These are phyloP conservation scores for Thaleichthys pacificus DNA, from an alignment of 2,797 vertebrate species.

Conservation along the genomic window DNA sequence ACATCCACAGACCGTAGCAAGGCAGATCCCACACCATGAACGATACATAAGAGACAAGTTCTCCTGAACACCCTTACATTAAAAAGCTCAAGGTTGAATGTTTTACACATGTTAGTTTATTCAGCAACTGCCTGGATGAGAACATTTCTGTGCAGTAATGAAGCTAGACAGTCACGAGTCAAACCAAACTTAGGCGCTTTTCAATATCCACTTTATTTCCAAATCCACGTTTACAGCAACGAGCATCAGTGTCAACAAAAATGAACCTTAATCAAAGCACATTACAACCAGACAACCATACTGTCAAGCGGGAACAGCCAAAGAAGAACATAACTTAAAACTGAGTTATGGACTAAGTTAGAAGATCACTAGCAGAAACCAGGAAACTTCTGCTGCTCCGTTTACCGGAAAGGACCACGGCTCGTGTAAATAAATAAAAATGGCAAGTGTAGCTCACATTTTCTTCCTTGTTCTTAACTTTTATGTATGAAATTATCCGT, in stretches of 20 bases:
- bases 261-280: conserved; percentile 69
- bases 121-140: neutral
- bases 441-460: too few species aligned
- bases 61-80: neutral
- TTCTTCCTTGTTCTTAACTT: too few species aligned
- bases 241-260: conserved; percentile 78
- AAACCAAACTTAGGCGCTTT: conserved; percentile 11
- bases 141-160: neutral
- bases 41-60: neutral
- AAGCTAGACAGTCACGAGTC: neutral
- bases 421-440: conserved; percentile 21
- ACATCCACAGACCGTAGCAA: too few species aligned
- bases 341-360: conserved; percentile 38
- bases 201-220: conserved; percentile 85
- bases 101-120: neutral
- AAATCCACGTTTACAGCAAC: conserved; percentile 88
- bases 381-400: too few species aligned
- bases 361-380: conserved; percentile 35
- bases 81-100: neutral
- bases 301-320: conserved; percentile 78
- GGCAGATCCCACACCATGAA: too few species aligned
- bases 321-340: conserved; percentile 41
- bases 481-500: too few species aligned
- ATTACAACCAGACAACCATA: conserved; percentile 81
- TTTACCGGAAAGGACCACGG: too few species aligned